phyloP scores from a whole-genome alignment of 1,140 invertebrate species.

The Lepidurus couesii region DNA sequence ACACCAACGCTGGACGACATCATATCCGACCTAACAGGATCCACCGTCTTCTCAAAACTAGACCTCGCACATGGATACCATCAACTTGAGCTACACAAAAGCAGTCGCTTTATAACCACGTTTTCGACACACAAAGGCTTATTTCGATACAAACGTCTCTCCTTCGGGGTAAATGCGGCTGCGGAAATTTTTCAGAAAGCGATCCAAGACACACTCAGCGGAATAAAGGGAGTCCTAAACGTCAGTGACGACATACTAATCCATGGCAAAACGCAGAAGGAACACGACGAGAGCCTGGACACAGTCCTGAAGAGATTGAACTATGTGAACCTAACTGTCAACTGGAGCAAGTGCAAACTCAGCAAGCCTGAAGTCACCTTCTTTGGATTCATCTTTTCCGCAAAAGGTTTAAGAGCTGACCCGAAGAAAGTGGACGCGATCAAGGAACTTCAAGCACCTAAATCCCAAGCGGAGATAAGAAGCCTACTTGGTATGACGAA shows the following conservation, averaged over 20 bases:
- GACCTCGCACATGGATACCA: constrained; percentile 40
- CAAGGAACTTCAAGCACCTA: constrained; percentile 40
- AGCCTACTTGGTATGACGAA: constrained; percentile 44
- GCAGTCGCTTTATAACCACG: constrained; percentile 39
- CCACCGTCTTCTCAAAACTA: constrained; percentile 36
- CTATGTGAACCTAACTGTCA: constrained; percentile 37
- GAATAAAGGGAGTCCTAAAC: constrained; percentile 40
- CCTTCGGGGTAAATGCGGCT: constrained; percentile 44
- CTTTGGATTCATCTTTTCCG: constrained; percentile 43
- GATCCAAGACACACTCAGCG: constrained; percentile 42
- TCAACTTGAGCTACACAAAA: constrained; percentile 37
- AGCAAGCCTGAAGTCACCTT: constrained; percentile 40
- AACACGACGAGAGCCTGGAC: constrained; percentile 34
- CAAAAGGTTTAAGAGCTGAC: constrained; percentile 42
- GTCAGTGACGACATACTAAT: constrained; percentile 44
- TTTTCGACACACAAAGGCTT: constrained; percentile 46
- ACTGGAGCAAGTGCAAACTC: constrained; percentile 40
- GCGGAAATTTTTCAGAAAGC: constrained; percentile 45
- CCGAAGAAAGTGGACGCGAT: constrained; percentile 43
- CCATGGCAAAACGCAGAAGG: constrained; percentile 38
- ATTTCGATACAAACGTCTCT: constrained; percentile 38
- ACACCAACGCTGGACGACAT: constrained; percentile 41
- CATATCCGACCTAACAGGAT: constrained; percentile 37
- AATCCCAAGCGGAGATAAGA: constrained; percentile 40
- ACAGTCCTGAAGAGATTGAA: not conserved